phyloP scores from a whole-genome alignment of 2,113 vertebrate genomes.

The Antennarius striatus region DNA sequence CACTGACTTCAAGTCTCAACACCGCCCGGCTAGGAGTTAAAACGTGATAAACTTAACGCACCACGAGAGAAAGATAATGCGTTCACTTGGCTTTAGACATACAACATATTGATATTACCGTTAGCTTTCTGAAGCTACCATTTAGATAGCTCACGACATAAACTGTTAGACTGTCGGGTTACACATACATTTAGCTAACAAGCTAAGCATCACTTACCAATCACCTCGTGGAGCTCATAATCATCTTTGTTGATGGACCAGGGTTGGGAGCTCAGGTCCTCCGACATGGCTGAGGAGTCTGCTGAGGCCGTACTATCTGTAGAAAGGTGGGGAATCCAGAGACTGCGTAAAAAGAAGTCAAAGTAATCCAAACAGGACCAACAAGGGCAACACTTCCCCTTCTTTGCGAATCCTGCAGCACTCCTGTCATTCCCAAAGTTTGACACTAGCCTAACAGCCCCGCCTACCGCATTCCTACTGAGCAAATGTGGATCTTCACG shows the following conservation, averaged over 20 bases:
- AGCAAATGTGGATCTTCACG: slow-evolving; percentile 53
- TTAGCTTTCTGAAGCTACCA: neutral
- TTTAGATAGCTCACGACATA: neutral
- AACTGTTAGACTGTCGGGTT: slow-evolving; percentile 15
- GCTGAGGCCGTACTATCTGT: slow-evolving; percentile 47
- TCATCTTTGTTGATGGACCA: slow-evolving; percentile 98
- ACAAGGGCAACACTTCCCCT: slow-evolving; percentile 72
- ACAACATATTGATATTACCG: neutral
- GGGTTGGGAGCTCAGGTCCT: slow-evolving; percentile 90
- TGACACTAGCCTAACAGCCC: slow-evolving; percentile 78
- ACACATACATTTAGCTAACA: slow-evolving; percentile 46
- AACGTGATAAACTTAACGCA: slow-evolving; percentile 17
- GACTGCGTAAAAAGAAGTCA: slow-evolving; percentile 53
- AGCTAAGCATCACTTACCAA: slow-evolving; percentile 84
- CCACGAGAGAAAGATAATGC: slow-evolving; percentile 35
- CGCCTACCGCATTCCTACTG: slow-evolving; percentile 79
- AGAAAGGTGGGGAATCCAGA: slow-evolving; percentile 46
- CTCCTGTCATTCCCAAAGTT: slow-evolving; percentile 85
- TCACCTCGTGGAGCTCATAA: slow-evolving; percentile 96
- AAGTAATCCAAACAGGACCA: slow-evolving; percentile 65
- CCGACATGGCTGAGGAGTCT: slow-evolving; percentile 85
- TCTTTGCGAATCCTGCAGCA: slow-evolving; percentile 75
- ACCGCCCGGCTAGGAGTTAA: slow-evolving; percentile 47
- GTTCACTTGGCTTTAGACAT: slow-evolving; percentile 10
- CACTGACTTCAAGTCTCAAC: slow-evolving; percentile 38